Evolutionary conservation across 2,113 vertebrate genomes (phyloP).

Genomic region (Lathamus discolor): DNA sequence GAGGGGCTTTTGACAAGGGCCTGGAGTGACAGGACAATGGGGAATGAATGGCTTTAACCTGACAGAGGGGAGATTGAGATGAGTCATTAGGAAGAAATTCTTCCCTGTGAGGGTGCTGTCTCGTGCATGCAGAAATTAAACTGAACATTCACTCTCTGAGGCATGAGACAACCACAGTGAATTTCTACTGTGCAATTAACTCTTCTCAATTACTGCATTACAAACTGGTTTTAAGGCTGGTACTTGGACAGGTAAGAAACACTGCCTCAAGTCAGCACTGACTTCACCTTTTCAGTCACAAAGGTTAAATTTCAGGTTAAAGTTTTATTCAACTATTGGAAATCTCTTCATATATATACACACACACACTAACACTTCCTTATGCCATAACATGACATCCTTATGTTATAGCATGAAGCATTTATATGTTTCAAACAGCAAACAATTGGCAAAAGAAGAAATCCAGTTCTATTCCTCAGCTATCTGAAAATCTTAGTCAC

Average conservation of each 20-base stretch:
- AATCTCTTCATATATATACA: neutral
- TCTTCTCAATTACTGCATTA: neutral
- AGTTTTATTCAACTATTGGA: neutral
- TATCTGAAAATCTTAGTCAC: neutral
- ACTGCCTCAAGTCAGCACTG: neutral
- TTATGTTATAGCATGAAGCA: neutral
- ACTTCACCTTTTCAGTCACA: neutral
- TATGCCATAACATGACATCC: too few species aligned
- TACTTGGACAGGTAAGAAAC: neutral
- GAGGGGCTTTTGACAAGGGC: neutral
- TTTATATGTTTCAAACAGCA: neutral
- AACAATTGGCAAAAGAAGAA: neutral
- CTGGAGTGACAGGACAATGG: neutral
- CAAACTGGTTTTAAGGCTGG: neutral
- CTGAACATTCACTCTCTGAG: neutral
- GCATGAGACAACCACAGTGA: neutral
- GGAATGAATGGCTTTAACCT: neutral
- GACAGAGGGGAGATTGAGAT: neutral
- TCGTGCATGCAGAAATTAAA: neutral
- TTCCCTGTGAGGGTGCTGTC: neutral
- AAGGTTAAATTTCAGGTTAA: neutral
- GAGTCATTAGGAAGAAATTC: neutral
- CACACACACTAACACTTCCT: neutral
- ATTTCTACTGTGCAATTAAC: neutral
- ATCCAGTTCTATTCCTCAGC: neutral